Evolutionary conservation across 2,113 vertebrate genomes (phyloP), one percentile per base, ranked within the genome.

Genomic region (Amphilophus citrinellus): DNA sequence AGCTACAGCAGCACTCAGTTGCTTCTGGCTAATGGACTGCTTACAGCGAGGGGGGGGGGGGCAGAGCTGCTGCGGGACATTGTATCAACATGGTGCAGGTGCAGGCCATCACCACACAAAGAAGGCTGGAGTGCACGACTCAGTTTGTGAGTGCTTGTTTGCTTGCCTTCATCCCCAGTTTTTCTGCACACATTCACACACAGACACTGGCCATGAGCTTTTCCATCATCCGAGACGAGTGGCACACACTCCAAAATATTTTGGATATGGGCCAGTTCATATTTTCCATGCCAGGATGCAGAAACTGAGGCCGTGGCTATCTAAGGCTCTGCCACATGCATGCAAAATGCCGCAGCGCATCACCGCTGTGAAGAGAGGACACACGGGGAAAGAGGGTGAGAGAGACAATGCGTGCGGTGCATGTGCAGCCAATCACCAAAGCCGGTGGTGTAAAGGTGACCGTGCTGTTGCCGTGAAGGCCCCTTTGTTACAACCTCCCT

Each of bases 271-370:
- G 84, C 84, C 32, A 4, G 10, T 58, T 85, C 68, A 77, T 75
- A 87, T 88, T 84, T 77, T 88, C 80, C 14, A 42, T 73, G 87
- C 83, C 77, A 80, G 56, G 22, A 78, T 79, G 84, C 79, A 62
- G 83, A 88, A 42, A 76, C 63, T 6, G 32, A 60, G 44, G 83
- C 81, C 18, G 17, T 61, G 39, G 58, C 66, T 84, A 85, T 80
- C 37, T 77, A 13, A 57, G 35, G 87, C 84, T 65, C 60, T 80
- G 85, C 61, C 85, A 86, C 84, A 56, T 58, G 78, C 89, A 71
- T 88, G 90, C 80, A 68, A 94, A 93, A 95, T 94, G 88, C 91
- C 58, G 66, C 92, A 92, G 77, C 61, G 80, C 56, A 50, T 27
- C 59, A 77, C 50, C 18, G 39, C 47, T 44, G 71, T 53, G 37